These are phyloP conservation scores for Pangasius sanitwongsei DNA, from an alignment of 2,797 vertebrate species.

Conservation along the genomic window DNA sequence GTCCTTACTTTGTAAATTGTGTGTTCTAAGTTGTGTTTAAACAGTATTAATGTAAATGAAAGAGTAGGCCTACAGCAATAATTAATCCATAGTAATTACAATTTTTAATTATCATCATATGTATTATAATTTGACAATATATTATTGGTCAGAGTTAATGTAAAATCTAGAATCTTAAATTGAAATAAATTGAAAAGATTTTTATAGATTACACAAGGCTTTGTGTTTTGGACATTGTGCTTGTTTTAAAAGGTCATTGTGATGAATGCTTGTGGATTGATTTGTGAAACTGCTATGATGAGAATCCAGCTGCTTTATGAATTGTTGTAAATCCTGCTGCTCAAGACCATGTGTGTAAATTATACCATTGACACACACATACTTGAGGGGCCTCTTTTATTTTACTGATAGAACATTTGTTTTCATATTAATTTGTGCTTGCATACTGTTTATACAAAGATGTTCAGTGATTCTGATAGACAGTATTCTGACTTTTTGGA, in stretches of 20 bases:
- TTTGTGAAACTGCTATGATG: slow-evolving; percentile 28
- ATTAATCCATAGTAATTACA: background rate
- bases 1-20: too few species aligned
- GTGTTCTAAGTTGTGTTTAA: too few species aligned
- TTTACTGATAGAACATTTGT: background rate
- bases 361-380: slow-evolving; percentile 17
- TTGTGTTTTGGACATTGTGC: slow-evolving; percentile 22
- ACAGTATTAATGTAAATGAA: too few species aligned
- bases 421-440: background rate
- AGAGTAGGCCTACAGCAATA: background rate
- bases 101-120: background rate
- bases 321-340: slow-evolving; percentile 32
- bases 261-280: slow-evolving; percentile 45
- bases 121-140: background rate
- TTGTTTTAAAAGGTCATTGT: slow-evolving; percentile 17
- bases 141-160: background rate
- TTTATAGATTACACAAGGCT: background rate
- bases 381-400: background rate
- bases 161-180: background rate
- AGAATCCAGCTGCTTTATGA: slow-evolving; percentile 12
- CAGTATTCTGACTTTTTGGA: slow-evolving; percentile 33
- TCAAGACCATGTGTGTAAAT: slow-evolving; percentile 47
- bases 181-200: background rate
- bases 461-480: slow-evolving; percentile 35
- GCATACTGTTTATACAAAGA: background rate